Evolutionary conservation across 2,113 vertebrate species (phyloP).

Genomic region (Felis chaus): DNA sequence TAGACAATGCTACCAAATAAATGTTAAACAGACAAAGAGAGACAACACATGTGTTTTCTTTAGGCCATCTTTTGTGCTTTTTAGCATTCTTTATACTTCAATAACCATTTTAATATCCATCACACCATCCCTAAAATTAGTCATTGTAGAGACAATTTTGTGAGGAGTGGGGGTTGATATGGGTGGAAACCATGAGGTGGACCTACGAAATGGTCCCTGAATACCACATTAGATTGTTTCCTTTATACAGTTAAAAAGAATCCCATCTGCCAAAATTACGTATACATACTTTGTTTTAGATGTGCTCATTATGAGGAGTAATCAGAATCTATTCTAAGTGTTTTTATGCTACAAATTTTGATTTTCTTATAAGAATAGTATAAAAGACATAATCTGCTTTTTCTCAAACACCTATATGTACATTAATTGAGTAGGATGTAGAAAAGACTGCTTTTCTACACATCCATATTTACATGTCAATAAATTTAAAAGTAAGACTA

Average conservation of each 20-base stretch:
- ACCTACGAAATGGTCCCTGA: background rate
- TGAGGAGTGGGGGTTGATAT: fast-evolving
- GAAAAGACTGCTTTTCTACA: background rate
- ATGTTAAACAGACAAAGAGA: background rate
- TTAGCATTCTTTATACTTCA: background rate
- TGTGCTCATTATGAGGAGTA: background rate
- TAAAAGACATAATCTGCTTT: constrained; percentile 10
- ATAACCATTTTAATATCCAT: background rate
- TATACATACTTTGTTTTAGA: background rate
- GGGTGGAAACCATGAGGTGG: background rate
- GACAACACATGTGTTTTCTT: background rate
- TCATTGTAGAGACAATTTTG: background rate
- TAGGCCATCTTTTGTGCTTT: background rate
- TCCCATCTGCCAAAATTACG: background rate
- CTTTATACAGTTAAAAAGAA: background rate
- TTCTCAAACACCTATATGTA: background rate
- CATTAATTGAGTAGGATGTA: background rate
- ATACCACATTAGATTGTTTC: background rate
- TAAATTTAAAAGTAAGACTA: constrained; percentile 41
- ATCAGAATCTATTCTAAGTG: background rate
- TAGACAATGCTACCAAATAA: background rate
- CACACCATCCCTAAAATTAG: background rate
- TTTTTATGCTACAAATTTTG: background rate
- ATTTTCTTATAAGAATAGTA: background rate
- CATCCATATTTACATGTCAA: constrained; percentile 17